Conservation (phyloP, 2,113 vertebrate genomes). For the Alexandromys fortis region DNA sequence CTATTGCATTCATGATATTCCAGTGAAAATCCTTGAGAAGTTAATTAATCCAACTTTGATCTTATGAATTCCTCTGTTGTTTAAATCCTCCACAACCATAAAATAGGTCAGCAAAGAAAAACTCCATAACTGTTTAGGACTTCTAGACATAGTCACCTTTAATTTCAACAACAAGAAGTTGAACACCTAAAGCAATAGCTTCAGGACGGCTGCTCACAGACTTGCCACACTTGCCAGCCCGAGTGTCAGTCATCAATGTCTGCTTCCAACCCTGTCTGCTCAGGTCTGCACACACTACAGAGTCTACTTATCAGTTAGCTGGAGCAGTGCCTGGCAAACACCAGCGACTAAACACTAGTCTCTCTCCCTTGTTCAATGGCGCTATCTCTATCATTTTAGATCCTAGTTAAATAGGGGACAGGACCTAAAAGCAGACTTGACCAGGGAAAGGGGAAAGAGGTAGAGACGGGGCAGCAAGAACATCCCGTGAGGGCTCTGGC, state of each 20-base stretch:
- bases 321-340: neutral
- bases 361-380: fast-evolving
- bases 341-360: fast-evolving
- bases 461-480: neutral
- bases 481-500: fast-evolving
- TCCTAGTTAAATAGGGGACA: neutral
- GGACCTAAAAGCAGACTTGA: neutral
- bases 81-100: too few species aligned
- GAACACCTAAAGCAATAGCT: too few species aligned
- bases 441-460: neutral
- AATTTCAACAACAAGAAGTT: too few species aligned
- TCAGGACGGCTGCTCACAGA: neutral
- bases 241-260: fast-evolving
- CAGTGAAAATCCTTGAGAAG: too few species aligned
- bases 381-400: too few species aligned
- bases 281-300: neutral
- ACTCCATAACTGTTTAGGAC: too few species aligned
- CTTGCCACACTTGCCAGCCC: fast-evolving
- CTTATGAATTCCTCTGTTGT: too few species aligned
- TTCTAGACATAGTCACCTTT: too few species aligned
- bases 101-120: too few species aligned
- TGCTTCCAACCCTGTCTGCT: fast-evolving
- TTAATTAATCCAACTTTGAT: too few species aligned
- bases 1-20: too few species aligned
- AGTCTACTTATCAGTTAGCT: neutral